Base-by-base conservation (phyloP, 2,113 vertebrate genomes). In the Myrmecophaga tridactyla region DNA sequence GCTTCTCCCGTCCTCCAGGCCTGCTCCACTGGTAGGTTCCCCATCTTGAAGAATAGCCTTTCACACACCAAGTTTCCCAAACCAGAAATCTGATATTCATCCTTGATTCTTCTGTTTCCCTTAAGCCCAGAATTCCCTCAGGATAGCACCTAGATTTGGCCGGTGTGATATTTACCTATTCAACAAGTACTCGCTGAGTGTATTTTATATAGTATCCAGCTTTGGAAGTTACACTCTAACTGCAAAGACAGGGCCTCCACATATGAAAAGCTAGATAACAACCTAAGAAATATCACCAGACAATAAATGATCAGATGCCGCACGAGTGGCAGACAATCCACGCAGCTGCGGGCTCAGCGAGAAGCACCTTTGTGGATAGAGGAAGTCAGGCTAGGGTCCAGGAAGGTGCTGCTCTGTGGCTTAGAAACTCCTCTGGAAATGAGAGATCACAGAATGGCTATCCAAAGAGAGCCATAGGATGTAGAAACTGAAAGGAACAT, bases 341-440 rank as follows among this genome's bases (percentile, higher is more conserved):
- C 18, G 34, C 63, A n/a, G 70, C 72, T 86, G 72, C 43, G 65
- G 69, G 58, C 78, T 82, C 65, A 23, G 34, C 29, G 73, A 56
- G 63, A 86, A 93, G 58, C 25, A 63, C 51, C 78, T 95, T 4
- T 63, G 69, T 91, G 81, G 70, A 60, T 48, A n/a, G 72, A 95
- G 43, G 75, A 92, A 93, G 73, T 92, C 95, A 93, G 63, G 80
- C 60, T 43, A 82, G 36, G 62, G 88, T 82, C 53, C 58, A 39
- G 58, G 69, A 39, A 93, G 36, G 7, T 58, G 27, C 15, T 41
- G 3, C 70, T 89, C 69, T 58, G 81, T 96, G 95, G 96, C 86
- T 94, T 96, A 86, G 94, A 89, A 91, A 94, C 96, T 62, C 63
- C 58, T 48, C 43, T 53, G n/a, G 23, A 41, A 65, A 70, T 75